Evolutionary conservation across 2,113 vertebrate species (phyloP).

Genomic region (Caretta caretta): DNA sequence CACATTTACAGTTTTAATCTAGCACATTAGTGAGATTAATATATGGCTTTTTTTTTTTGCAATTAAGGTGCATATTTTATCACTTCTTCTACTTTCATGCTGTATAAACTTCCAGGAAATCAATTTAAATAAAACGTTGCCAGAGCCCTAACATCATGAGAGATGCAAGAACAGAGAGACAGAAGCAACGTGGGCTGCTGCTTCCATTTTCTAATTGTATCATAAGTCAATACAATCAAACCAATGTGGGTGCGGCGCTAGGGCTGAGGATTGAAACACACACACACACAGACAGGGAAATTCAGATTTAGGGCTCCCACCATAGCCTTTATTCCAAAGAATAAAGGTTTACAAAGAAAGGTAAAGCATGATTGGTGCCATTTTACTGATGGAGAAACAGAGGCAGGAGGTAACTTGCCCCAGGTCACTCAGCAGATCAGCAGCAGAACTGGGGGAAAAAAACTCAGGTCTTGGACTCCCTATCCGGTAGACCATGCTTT

Average conservation of each 20-base stretch:
- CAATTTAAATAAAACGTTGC: slow-evolving; percentile 61
- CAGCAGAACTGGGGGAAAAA: fast-evolving
- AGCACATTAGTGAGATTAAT: slow-evolving; percentile 79
- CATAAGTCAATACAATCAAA: slow-evolving; percentile 25
- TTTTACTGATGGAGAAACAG: background rate
- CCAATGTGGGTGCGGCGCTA: background rate
- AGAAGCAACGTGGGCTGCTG: slow-evolving; percentile 10
- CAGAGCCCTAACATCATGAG: slow-evolving; percentile 52
- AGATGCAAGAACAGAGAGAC: slow-evolving; percentile 58
- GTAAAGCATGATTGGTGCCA: fast-evolving
- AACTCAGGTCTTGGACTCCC: fast-evolving
- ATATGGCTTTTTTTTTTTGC: slow-evolving; percentile 60
- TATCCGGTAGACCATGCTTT: too few species aligned
- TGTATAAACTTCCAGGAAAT: slow-evolving; percentile 81
- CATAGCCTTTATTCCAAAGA: background rate
- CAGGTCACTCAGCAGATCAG: background rate
- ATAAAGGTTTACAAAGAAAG: background rate
- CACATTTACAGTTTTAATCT: slow-evolving; percentile 74
- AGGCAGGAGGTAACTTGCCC: background rate
- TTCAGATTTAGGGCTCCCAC: fast-evolving
- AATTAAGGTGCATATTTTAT: slow-evolving; percentile 83
- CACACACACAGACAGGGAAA: fast-evolving
- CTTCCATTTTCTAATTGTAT: slow-evolving; percentile 27
- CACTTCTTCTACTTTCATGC: slow-evolving; percentile 79
- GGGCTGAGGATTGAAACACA: background rate